Conservation (phyloP, 2,113 vertebrate genomes). For the Caranx melampygus region DNA sequence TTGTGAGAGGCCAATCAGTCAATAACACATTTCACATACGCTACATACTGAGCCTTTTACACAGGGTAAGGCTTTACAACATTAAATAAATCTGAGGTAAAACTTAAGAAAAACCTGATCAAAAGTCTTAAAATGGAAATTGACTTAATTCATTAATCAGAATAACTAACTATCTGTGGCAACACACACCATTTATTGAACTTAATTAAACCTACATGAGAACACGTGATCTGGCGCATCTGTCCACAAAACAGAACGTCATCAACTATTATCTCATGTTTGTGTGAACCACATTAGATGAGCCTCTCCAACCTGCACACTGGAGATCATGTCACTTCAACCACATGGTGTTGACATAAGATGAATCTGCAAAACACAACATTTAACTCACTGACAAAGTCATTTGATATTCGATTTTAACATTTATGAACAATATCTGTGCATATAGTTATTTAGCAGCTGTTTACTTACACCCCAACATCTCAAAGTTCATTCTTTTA, state of each 20-base stretch:
- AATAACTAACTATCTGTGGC: neutral
- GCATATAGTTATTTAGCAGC: too few species aligned
- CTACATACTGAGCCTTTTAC: neutral
- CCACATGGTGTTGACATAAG: too few species aligned
- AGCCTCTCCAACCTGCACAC: neutral
- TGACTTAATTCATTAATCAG: neutral
- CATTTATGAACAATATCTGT: neutral
- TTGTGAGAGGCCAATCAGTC: neutral
- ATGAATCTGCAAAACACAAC: neutral
- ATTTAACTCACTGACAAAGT: neutral
- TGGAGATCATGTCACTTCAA: too few species aligned
- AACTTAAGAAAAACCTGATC: neutral
- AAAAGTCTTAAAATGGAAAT: neutral
- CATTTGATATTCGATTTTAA: neutral
- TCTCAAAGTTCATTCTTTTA: too few species aligned
- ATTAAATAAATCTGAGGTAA: neutral
- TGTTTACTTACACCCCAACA: too few species aligned
- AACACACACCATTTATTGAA: neutral
- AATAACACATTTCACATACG: neutral
- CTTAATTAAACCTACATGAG: neutral
- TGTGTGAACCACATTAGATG: neutral
- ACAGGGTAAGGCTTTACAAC: neutral
- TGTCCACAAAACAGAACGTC: neutral
- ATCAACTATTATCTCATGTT: neutral
- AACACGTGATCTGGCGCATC: neutral